Base-by-base conservation (phyloP, 2,888 invertebrate species). In the Neuroscelio doddi region DNA sequence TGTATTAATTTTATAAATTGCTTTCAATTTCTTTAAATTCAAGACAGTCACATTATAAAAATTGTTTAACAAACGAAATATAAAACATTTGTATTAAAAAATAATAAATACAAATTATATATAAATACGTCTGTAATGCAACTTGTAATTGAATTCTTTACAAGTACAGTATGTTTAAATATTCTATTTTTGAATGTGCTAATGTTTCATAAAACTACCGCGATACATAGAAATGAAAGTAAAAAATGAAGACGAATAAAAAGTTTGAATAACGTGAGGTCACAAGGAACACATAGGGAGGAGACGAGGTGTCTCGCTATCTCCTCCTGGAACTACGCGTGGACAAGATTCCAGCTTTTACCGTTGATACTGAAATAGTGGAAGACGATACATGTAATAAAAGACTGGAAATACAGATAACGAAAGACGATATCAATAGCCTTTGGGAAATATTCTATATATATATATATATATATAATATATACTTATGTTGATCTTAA, bases 261-360 rank as follows among this genome's bases (percentile, higher is more conserved):
- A 59, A 66, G 59, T 58, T 58, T 50, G 71, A 52, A 68, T 70
- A 73, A 69, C 59, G 69, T 58, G 66, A 64, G 70, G 65, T 71
- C 68, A 64, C 66, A 64, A 65, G 49, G 66, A 56, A 56, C 39
- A 26, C 53, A 27, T 24, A 34, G 30, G n/a, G 29, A 39, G 49
- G 30, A 41, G 44, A 51, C 41, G 55, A 44, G 52, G 38, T 51
- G 53, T 57, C 52, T 41, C 39, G 56, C 45, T 52, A 56, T 64
- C 55, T 51, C 51, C 64, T 64, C 52, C 56, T 58, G 56, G 56
- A 65, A 55, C 46, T 65, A 52, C 63, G 66, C 53, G 66, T 57
- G 68, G 59, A 45, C 51, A 52, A 66, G 63, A 62, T 61, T 59
- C 66, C 64, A 57, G 58, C 50, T 50, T 68, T 58, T 58, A 63